A percentile compares a stretch with the other conserved stretches of the same genome.
Evolutionary conservation across 2,113 vertebrate species (phyloP).

Genomic region (Hoplias malabaricus): DNA sequence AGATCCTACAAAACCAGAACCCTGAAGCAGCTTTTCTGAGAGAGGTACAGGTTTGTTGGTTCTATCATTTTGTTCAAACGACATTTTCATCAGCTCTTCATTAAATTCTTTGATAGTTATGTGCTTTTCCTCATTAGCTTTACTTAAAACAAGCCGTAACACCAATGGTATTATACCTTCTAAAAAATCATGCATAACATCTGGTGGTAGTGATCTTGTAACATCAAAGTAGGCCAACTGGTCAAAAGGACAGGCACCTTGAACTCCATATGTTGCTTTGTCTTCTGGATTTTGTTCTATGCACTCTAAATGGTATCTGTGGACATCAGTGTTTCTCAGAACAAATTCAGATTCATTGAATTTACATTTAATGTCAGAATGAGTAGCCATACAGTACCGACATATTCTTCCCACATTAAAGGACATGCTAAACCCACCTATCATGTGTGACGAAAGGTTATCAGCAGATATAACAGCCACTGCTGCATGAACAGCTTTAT

Average conservation of each 20-base stretch:
- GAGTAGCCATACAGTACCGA: conserved; percentile 25
- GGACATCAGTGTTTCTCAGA: not conserved
- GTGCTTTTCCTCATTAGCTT: not conserved
- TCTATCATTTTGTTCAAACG: not conserved
- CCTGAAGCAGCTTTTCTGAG: too few relatives aligned
- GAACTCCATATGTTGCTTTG: not conserved
- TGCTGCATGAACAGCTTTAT: conserved; percentile 13
- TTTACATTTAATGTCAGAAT: not conserved
- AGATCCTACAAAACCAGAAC: not conserved
- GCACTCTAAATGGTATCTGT: conserved; percentile 18
- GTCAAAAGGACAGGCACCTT: too few relatives aligned
- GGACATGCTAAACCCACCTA: conserved; percentile 28
- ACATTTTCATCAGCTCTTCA: not conserved
- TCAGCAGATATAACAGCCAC: too few relatives aligned
- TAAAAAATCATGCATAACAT: not conserved
- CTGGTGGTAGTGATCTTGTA: too few relatives aligned
- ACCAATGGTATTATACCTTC: not conserved
- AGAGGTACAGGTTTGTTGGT: not conserved
- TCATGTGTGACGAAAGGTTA: conserved; percentile 19
- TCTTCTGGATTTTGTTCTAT: too few relatives aligned
- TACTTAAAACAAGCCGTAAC: not conserved
- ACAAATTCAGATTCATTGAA: conserved; percentile 25
- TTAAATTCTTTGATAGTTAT: not conserved
- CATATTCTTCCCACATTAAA: conserved; percentile 26
- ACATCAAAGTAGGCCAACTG: too few relatives aligned